Base-by-base conservation (phyloP, 2,888 invertebrate genomes). In the Sipha maydis region DNA sequence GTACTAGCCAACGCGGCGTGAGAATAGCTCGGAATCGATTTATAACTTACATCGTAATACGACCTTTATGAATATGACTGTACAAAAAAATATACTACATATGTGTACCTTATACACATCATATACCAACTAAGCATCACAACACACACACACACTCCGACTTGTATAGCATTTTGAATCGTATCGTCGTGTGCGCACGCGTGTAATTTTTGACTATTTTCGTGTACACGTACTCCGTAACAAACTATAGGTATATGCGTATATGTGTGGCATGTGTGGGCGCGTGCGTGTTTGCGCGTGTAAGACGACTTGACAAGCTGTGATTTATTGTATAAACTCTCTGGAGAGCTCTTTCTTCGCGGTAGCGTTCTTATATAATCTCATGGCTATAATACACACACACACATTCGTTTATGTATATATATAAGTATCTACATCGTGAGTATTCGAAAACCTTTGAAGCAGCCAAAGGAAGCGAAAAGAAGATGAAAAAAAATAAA, bases 1-100 rank as follows among this genome's bases (percentile, higher is more conserved):
- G 94, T 97, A 48, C 97, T 98, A 31, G 96, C 41, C n/a, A 8
- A 4, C 67, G 67, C n/a, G 8, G 56, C 56, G 56, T n/a, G 56
- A 56, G 56, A 67, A 21, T 25, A n/a, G 67, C 67, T 67, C n/a
- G 25, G 7, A 67, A 67, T 67, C 67, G n/a, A 67, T 67, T 67
- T 67, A 25, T 25, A 67, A 67, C 67, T 56, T 56, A 5, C 21
- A 67, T n/a, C n/a, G n/a, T 25, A 67, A 67, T n/a, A 21, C 67
- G 67, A 67, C 67, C 67, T 67, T 67, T 67, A n/a, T 67, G 25
- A 7, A 67, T 25, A 21, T n/a, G 19, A 56, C 19, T 1, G 14
- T 17, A 4, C 4, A 34, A 34, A 34, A 34, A 34, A 34, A 34
- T 38, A 34, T 34, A 34, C 34, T 4, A 34, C 34, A 34, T 34